Percentiles rank a stretch among this genome's conserved stretches.
These are phyloP conservation scores for Polyommatus iphigenia DNA, from an alignment of 2,888 invertebrate species.

Conservation along the genomic window DNA sequence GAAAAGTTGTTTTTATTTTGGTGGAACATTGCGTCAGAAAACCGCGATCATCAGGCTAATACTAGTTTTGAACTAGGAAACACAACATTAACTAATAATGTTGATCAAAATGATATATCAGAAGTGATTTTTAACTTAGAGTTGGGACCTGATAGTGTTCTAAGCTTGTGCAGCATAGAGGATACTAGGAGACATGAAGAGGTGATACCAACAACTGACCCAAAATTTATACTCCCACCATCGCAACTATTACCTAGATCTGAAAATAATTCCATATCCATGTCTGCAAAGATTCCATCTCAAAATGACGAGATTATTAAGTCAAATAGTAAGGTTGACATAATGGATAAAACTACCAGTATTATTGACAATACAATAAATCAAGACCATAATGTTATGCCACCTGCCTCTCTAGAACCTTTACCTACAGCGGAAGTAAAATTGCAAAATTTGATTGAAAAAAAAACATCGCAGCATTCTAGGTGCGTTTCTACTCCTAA, in stretches of 20 bases:
- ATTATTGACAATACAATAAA: conserved; percentile 1
- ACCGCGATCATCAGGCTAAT: background rate
- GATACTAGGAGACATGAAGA: conserved; percentile 1
- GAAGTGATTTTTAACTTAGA: conserved; percentile 1
- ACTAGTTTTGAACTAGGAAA: background rate
- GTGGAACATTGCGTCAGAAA: conserved; percentile 1
- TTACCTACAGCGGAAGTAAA: conserved; percentile 1
- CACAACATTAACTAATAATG: conserved; percentile 1
- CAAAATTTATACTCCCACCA: background rate
- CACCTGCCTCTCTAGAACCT: conserved; percentile 1
- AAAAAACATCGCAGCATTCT: conserved; percentile 1
- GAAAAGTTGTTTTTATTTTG: conserved; percentile 1
- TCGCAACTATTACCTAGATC: background rate
- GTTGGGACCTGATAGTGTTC: background rate
- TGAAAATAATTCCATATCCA: background rate
- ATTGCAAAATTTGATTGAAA: conserved; percentile 1
- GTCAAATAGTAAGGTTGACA: background rate
- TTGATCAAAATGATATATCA: conserved; percentile 1
- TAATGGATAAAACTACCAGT: background rate
- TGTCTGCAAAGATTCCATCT: conserved; percentile 1
- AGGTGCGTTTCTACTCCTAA: background rate
- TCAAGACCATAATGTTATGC: background rate
- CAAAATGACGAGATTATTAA: conserved; percentile 1
- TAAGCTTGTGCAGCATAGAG: conserved; percentile 1
- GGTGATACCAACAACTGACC: conserved; percentile 1